Percentiles rank a stretch among this genome's conserved stretches.
Conservation (phyloP, 30 jellyfish, hydroid and myxozoan genomes). For the Euphysa ruthae region DNA sequence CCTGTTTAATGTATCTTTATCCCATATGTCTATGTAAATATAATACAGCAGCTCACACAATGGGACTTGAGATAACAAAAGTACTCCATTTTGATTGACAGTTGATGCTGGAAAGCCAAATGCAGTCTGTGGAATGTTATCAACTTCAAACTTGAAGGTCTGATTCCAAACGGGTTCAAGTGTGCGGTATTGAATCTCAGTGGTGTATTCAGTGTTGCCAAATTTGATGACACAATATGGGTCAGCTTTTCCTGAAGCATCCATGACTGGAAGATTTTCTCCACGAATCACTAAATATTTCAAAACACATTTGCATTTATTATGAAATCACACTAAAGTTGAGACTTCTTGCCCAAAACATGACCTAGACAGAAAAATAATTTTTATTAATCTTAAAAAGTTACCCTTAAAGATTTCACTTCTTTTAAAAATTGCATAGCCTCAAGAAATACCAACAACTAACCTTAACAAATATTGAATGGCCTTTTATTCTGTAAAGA, state of each 20-base stretch:
- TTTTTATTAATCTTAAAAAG: too few relatives aligned
- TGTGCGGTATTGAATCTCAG: slow-evolving; percentile 45
- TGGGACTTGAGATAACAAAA: slow-evolving; percentile 45
- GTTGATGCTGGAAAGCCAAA: slow-evolving; percentile 46
- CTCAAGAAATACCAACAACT: too few relatives aligned
- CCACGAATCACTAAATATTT: slow-evolving; percentile 78
- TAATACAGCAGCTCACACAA: slow-evolving; percentile 63
- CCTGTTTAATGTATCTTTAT: slow-evolving; percentile 74
- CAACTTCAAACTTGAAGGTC: slow-evolving; percentile 66
- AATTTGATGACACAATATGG: slow-evolving; percentile 77
- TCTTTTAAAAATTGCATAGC: too few relatives aligned
- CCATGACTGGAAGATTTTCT: slow-evolving; percentile 69
- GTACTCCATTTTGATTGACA: slow-evolving; percentile 16
- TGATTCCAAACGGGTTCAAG: slow-evolving; percentile 73
- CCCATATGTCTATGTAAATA: slow-evolving; percentile 79
- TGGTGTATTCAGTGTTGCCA: slow-evolving; percentile 56
- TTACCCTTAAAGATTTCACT: too few relatives aligned
- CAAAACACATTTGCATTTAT: too few relatives aligned
- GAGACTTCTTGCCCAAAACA: too few relatives aligned
- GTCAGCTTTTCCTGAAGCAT: slow-evolving; percentile 66
- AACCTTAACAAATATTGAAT: too few relatives aligned
- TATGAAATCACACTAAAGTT: too few relatives aligned
- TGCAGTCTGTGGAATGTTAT: slow-evolving; percentile 68
- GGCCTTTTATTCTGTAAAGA: too few relatives aligned
- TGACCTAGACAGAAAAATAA: too few relatives aligned